These are phyloP conservation scores for Oryzias melastigma DNA, from an alignment of 2,113 vertebrate species.

Conservation along the genomic window DNA sequence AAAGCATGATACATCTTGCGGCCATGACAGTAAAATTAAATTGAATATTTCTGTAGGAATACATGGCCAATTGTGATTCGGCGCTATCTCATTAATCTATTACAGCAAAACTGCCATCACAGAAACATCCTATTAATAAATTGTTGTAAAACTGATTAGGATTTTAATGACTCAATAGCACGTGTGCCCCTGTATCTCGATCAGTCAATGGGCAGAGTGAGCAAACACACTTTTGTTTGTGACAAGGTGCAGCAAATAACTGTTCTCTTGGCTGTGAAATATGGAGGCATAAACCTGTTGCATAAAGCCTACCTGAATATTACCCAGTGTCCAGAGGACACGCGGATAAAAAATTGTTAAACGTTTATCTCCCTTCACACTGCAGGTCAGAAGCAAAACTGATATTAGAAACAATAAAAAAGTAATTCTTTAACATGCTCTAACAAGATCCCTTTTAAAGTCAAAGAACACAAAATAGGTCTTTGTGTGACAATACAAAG, in stretches of 20 bases:
- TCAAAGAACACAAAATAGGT: constrained; percentile 25
- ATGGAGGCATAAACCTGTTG: constrained; percentile 22
- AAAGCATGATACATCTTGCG: constrained; percentile 1
- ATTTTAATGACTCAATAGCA: constrained; percentile 1
- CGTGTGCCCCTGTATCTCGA: background rate
- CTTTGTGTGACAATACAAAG: constrained; percentile 8
- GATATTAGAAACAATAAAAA: constrained; percentile 42
- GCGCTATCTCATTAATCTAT: background rate
- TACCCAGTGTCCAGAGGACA: constrained; percentile 13
- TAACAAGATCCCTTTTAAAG: constrained; percentile 13
- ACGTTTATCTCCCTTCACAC: constrained; percentile 40
- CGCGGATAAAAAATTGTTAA: constrained; percentile 15
- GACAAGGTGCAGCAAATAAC: constrained; percentile 6
- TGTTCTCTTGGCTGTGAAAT: background rate
- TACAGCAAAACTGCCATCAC: background rate
- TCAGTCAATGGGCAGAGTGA: background rate
- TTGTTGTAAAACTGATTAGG: background rate
- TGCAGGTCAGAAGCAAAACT: constrained; percentile 29
- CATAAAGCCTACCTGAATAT: constrained; percentile 28
- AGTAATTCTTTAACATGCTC: constrained; percentile 4
- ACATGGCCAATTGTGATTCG: background rate
- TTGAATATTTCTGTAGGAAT: background rate
- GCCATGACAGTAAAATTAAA: background rate
- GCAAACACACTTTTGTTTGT: background rate
- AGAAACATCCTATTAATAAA: background rate